These are phyloP conservation scores for Xiphias gladius DNA, from an alignment of 2,113 vertebrate genomes.

Conservation along the genomic window DNA sequence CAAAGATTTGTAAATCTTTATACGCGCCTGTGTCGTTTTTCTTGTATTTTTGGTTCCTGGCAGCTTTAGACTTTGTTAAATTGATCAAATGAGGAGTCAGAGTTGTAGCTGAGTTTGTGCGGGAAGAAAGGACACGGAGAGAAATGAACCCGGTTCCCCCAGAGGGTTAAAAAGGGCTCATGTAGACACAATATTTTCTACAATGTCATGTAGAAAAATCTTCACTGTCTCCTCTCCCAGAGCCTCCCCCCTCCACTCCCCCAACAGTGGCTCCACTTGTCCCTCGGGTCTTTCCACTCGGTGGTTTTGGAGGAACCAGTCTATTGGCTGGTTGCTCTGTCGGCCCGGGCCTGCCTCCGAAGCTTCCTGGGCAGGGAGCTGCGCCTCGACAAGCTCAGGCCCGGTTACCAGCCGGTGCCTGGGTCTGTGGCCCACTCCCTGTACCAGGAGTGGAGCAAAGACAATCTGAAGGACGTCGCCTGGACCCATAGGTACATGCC, in stretches of 20 bases:
- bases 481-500: slow-evolving; percentile 14
- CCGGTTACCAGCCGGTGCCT: accelerated
- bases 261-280: slow-evolving; percentile 24
- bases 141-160: too few species aligned
- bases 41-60: too few species aligned
- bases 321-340: slow-evolving; percentile 54
- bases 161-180: background rate
- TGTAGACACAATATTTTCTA: too few species aligned
- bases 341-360: slow-evolving; percentile 4
- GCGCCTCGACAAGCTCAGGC: background rate
- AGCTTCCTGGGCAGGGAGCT: background rate
- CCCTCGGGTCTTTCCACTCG: slow-evolving; percentile 16
- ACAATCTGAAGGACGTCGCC: background rate
- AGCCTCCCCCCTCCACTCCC: background rate
- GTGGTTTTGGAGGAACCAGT: slow-evolving; percentile 46
- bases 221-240: background rate
- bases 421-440: accelerated
- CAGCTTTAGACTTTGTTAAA: too few species aligned
- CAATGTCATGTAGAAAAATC: background rate
- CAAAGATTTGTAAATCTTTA: too few species aligned
- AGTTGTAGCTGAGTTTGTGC: too few species aligned
- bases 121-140: too few species aligned
- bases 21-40: too few species aligned
- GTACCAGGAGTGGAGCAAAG: slow-evolving; percentile 13
- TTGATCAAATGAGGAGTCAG: too few species aligned